Percentiles rank a stretch among this genome's conserved stretches.
Evolutionary conservation across 2,888 invertebrate genomes (phyloP).

Genomic region (Tupiocoris notatus): DNA sequence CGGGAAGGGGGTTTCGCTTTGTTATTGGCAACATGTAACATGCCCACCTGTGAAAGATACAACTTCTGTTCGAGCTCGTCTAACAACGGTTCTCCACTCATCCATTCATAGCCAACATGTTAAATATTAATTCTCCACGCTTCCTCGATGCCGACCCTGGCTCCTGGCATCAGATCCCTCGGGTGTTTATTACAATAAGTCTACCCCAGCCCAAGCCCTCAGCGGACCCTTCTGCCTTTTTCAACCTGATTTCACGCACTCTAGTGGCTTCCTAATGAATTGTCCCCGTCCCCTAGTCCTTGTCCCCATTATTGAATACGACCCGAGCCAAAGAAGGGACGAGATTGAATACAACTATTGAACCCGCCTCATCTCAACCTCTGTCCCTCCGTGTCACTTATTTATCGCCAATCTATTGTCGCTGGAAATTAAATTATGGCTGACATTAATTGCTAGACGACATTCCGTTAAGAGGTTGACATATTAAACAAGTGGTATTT

Average conservation of each 20-base stretch:
- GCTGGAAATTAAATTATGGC: slow-evolving; percentile 46
- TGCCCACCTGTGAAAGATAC: slow-evolving; percentile 39
- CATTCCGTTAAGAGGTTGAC: slow-evolving; percentile 37
- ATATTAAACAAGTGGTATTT: slow-evolving; percentile 27
- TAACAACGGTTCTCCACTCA: slow-evolving; percentile 10
- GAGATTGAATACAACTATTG: slow-evolving; percentile 35
- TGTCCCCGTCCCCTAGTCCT: slow-evolving; percentile 21
- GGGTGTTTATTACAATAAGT: slow-evolving; percentile 44
- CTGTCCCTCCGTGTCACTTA: slow-evolving; percentile 30
- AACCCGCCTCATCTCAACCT: slow-evolving; percentile 8
- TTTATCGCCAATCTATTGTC: slow-evolving; percentile 45
- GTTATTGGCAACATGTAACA: slow-evolving; percentile 36
- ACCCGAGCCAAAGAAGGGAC: slow-evolving; percentile 4
- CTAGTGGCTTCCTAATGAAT: slow-evolving; percentile 45
- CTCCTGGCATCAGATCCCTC: slow-evolving; percentile 6
- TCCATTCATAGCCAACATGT: slow-evolving; percentile 43
- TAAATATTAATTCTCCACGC: slow-evolving; percentile 46
- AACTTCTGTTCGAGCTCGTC: neutral
- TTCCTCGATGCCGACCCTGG: neutral
- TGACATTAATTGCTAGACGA: slow-evolving; percentile 44
- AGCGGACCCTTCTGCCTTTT: slow-evolving; percentile 28
- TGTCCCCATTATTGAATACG: neutral
- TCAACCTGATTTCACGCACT: slow-evolving; percentile 43
- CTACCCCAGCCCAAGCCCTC: slow-evolving; percentile 2
- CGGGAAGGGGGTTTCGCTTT: neutral